These are phyloP conservation scores for Bursaphelenchus okinawaensis DNA, from an alignment of 2,888 invertebrate species.

Conservation along the genomic window DNA sequence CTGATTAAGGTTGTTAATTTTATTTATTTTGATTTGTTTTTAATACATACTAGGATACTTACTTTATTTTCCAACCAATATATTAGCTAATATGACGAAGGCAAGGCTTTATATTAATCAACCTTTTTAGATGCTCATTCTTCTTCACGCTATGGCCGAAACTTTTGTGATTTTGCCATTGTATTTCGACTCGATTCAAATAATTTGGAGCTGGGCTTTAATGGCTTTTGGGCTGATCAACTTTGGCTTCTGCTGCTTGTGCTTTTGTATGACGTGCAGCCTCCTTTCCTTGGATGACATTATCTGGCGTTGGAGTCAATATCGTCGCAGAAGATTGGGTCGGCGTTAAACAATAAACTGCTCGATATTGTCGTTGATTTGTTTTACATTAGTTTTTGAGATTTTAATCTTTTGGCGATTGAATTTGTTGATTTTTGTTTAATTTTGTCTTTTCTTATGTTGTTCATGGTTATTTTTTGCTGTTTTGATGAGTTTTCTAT, in stretches of 20 bases:
- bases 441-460: too few relatives aligned
- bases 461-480: too few relatives aligned
- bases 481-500: too few relatives aligned
- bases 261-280: background rate
- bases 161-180: background rate
- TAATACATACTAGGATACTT: background rate
- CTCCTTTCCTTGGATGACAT: background rate
- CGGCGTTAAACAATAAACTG: background rate
- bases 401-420: too few relatives aligned
- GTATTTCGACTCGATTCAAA: background rate
- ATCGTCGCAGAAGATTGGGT: background rate
- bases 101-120: too few relatives aligned
- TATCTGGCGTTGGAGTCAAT: background rate
- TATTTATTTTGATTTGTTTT: background rate
- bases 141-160: background rate
- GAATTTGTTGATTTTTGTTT: too few relatives aligned
- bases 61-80: background rate
- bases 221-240: background rate
- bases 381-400: too few relatives aligned
- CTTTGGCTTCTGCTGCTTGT: background rate
- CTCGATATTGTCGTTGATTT: too few relatives aligned
- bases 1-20: too few relatives aligned
- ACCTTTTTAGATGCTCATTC: background rate
- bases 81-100: too few relatives aligned
- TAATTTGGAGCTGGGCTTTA: background rate